phyloP scores from a whole-genome alignment of 1,140 invertebrate species.

The Drosophila sp. region DNA sequence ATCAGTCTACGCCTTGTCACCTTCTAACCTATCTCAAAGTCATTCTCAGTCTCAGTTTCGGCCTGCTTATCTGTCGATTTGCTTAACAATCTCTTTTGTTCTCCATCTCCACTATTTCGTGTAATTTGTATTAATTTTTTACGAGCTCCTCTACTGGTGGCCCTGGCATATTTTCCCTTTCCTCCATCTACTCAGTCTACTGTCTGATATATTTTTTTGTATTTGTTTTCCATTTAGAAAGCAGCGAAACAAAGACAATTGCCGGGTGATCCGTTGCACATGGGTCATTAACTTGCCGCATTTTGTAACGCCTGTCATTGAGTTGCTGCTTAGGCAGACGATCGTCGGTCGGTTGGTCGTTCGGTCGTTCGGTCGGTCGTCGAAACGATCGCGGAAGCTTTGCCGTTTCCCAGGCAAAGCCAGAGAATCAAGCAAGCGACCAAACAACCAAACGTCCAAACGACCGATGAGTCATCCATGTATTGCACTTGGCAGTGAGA shows the following conservation, averaged over 20 bases:
- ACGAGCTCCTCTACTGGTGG: slow-evolving; percentile 65
- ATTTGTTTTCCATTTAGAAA: slow-evolving; percentile 81
- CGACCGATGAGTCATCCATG: slow-evolving; percentile 46
- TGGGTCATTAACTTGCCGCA: slow-evolving; percentile 76
- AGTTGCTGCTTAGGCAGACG: slow-evolving; percentile 74
- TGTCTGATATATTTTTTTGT: slow-evolving; percentile 56
- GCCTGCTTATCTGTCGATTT: slow-evolving; percentile 28
- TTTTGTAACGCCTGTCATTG: slow-evolving; percentile 81
- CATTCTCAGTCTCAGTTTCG: slow-evolving; percentile 24
- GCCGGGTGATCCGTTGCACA: slow-evolving; percentile 66
- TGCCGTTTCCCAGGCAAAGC: slow-evolving; percentile 30
- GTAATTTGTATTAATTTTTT: slow-evolving; percentile 80
- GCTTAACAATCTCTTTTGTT: slow-evolving; percentile 15
- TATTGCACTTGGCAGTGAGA: slow-evolving; percentile 26
- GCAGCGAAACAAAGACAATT: slow-evolving; percentile 70
- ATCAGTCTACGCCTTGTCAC: slow-evolving; percentile 14
- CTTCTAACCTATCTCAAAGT: background rate
- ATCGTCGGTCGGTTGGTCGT: slow-evolving; percentile 7
- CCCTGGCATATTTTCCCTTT: slow-evolving; percentile 14
- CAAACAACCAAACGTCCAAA: slow-evolving; percentile 4
- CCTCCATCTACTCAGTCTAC: slow-evolving; percentile 9
- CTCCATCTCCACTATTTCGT: slow-evolving; percentile 42
- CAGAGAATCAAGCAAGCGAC: background rate
- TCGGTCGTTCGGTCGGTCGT: slow-evolving; percentile 4
- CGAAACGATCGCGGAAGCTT: slow-evolving; percentile 66